Conservation (phyloP, 2,797 vertebrate species). For the Chelonia mydas region DNA sequence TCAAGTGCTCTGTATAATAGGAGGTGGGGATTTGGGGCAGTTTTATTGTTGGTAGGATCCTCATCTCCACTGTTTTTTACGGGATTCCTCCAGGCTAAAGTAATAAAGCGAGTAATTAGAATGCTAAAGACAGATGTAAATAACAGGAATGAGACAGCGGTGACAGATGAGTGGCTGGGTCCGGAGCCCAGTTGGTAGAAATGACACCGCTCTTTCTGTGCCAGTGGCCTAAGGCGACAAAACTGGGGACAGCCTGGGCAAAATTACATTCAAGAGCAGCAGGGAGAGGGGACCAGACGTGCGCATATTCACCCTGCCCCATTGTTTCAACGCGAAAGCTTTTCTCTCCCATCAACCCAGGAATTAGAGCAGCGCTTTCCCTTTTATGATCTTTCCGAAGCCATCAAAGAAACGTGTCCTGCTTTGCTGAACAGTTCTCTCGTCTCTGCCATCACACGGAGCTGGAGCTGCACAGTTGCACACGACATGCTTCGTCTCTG, state of each 20-base stretch:
- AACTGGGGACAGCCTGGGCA: slow-evolving; percentile 85
- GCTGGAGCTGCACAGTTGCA: no score
- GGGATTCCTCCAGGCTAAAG: slow-evolving; percentile 97
- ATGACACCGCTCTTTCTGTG: slow-evolving; percentile 86
- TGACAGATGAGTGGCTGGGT: slow-evolving; percentile 95
- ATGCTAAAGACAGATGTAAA: slow-evolving; percentile 99
- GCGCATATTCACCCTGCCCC: neutral
- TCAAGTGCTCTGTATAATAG: slow-evolving; percentile 74
- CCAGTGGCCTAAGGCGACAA: slow-evolving; percentile 87
- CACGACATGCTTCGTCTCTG: neutral
- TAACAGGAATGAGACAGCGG: slow-evolving; percentile 96
- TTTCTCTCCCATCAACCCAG: neutral
- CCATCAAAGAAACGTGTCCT: neutral
- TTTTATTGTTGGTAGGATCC: slow-evolving; percentile 92
- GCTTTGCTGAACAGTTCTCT: neutral
- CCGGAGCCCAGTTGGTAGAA: slow-evolving; percentile 93
- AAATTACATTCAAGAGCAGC: slow-evolving; percentile 83
- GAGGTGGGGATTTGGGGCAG: slow-evolving; percentile 75
- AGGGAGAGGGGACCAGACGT: neutral
- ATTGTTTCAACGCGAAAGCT: neutral
- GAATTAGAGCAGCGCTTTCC: neutral
- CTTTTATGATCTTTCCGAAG: neutral
- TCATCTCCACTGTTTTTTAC: slow-evolving; percentile 87
- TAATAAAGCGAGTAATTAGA: slow-evolving; percentile 99
- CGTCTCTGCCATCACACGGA: neutral